A percentile compares a stretch with the other conserved stretches of the same genome.
Conservation (phyloP, 2,888 invertebrate genomes). For the Glyphotaelius pellucidus region DNA sequence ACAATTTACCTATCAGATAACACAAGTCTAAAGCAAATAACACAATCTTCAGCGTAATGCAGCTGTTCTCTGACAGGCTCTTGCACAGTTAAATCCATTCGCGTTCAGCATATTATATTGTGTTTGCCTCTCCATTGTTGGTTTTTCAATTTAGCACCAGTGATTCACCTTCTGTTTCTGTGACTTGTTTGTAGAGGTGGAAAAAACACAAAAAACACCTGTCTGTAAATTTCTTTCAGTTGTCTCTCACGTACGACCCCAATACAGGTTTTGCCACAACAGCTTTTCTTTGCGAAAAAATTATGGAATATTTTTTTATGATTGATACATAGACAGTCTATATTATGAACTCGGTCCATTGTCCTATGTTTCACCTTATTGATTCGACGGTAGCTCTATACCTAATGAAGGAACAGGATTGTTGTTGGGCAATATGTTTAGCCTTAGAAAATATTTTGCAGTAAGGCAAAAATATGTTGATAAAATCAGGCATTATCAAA, state of each 20-base stretch:
- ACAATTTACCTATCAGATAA: neutral
- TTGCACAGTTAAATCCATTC: neutral
- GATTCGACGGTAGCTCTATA: neutral
- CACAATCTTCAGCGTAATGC: neutral
- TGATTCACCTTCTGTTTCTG: constrained; percentile 18
- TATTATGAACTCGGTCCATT: neutral
- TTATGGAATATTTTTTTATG: neutral
- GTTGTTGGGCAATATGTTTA: neutral
- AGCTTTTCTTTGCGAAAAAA: neutral
- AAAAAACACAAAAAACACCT: constrained; percentile 5
- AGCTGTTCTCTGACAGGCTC: neutral
- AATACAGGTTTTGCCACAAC: neutral
- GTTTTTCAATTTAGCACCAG: neutral
- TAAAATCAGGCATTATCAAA: too few species aligned
- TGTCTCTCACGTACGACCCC: neutral
- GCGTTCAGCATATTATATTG: neutral
- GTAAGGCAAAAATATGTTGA: too few species aligned
- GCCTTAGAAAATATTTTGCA: too few species aligned
- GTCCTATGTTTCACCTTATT: neutral
- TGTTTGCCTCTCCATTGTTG: neutral
- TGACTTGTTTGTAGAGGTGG: neutral
- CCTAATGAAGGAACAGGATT: neutral
- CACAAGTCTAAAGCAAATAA: neutral
- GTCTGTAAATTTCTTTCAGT: constrained; percentile 23
- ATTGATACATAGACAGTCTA: neutral